Evolutionary conservation across 2,113 vertebrate species (phyloP), one percentile per base, ranked within the genome.

Genomic region (Todiramphus saurophagus): DNA sequence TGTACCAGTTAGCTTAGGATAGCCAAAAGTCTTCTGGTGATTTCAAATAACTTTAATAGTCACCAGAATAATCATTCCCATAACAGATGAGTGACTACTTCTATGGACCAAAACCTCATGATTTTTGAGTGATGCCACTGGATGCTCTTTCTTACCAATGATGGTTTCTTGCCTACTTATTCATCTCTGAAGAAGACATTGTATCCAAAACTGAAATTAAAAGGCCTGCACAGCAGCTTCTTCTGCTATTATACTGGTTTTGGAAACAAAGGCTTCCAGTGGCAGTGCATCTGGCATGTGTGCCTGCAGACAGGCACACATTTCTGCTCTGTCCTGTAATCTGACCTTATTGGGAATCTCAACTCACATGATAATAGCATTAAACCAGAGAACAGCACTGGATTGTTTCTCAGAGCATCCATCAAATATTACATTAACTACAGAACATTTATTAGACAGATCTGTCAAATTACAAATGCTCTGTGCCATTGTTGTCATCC

Each of bases 401-500:
- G 67, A 90, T 84, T 96, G 41, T 39, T 89, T 96, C 80, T 83
- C 92, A 84, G 85, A 89, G 48, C 51, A 92, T 72, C 73, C 69
- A 89, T 94, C 94, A 96, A 92, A 50, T 67, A 93, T 89, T 87
- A 62, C 80, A 84, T 90, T 87, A 90, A 44, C 66, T 79, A 30
- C 58, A 79, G 66, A 78, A 72, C 31, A 92, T 81, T 92, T 78
- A 89, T 92, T 82, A 89, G 91, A 79, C 69, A 87, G 62, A 75
- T 13, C 39, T 89, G 83, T 94, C 96, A 93, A 95, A 95, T 93
- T 33, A 78, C 33, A 96, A 95, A 83, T 78, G 68, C 76, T 83
- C 83, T 78, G 53, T 90, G 66, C 44, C 85, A 64, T 37, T 89
- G 46, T 74, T 92, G 72, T 87, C 64, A 88, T 77, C 33, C 30